Evolutionary conservation across 2,797 vertebrate species (phyloP), one percentile per base, ranked within the genome.

Genomic region (Coregonus suidteri): DNA sequence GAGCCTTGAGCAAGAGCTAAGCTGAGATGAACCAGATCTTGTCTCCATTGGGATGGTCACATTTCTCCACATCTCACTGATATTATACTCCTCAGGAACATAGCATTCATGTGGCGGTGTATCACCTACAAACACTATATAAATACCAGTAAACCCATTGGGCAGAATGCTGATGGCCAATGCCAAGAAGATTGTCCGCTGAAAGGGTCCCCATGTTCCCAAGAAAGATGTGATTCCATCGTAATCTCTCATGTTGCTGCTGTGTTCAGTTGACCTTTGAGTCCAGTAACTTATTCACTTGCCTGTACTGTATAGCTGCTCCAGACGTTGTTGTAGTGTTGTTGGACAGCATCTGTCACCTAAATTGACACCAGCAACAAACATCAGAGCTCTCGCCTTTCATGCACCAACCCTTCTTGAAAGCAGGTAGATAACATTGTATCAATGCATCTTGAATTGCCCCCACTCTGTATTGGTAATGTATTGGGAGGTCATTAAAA

Each of bases 161-260:
- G 96, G 96, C 14, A 97, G 37, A 83, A 95, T 96, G 87, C 96
- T 97, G 86, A 93, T 86, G 41, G 94, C 95, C 81, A 97, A 92
- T 0, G 95, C 90, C 1, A 96, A 92, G 81, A 96, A 97, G n/a
- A 96, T 41, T 69, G 92, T 88, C 4, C 78, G 81, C 85, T 97
- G 96, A 86, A 96, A 97, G 3, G 81, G 88, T 52, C 95, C 96
- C 95, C 95, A 96, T 0, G 91, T 85, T 72, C 95, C 95, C 78
- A 96, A 89, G 72, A 97, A 96, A 3, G 94, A 90, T 0, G 88
- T 93, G 4, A 86, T 87, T 71, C 75, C 91, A 1, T 96, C 95
- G 82, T 95, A 96, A 86, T 96, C 91, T 14, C 87, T 83, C 81
- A 94, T 92, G 37, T 84, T 82, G 20, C 6, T 4, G 13, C 13